These are phyloP conservation scores for Xiphophorus maculatus DNA, from an alignment of 2,113 vertebrate genomes.

Conservation along the genomic window DNA sequence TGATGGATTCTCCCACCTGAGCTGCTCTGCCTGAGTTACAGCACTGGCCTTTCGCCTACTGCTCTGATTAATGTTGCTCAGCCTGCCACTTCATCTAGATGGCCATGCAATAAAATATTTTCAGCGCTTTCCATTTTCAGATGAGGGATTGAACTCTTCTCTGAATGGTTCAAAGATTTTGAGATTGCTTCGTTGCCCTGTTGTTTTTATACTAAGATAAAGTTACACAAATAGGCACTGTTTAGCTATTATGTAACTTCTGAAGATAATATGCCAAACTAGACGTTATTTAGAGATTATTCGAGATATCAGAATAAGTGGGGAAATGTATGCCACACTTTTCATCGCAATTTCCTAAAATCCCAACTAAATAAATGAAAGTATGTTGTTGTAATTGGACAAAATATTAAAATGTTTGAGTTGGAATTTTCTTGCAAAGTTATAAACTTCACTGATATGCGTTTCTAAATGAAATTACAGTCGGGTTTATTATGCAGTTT, in stretches of 20 bases:
- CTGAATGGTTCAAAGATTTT: not conserved
- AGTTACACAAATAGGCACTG: not conserved
- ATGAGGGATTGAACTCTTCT: not conserved
- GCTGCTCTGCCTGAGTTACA: not conserved
- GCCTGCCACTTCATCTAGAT: not conserved
- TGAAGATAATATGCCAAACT: not conserved
- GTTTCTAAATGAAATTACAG: constrained; percentile 16
- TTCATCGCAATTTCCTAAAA: not conserved
- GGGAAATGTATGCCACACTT: not conserved
- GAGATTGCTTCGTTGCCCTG: not conserved
- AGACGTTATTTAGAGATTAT: not conserved
- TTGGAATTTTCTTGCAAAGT: not conserved
- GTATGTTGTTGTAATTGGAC: too few relatives aligned
- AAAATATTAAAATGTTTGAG: too few relatives aligned
- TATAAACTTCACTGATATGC: constrained; percentile 19
- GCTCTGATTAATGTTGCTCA: not conserved
- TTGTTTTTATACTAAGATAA: not conserved
- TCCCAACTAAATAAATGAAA: not conserved
- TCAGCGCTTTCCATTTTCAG: too few relatives aligned
- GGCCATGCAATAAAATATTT: not conserved
- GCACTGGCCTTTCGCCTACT: not conserved
- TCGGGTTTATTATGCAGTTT: constrained; percentile 1
- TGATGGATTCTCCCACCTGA: not conserved
- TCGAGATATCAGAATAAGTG: not conserved
- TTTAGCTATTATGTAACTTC: not conserved